Percentiles rank a stretch among this genome's conserved stretches.
phyloP scores from a whole-genome alignment of 1,140 invertebrate genomes.

The Latrodectus geometricus region DNA sequence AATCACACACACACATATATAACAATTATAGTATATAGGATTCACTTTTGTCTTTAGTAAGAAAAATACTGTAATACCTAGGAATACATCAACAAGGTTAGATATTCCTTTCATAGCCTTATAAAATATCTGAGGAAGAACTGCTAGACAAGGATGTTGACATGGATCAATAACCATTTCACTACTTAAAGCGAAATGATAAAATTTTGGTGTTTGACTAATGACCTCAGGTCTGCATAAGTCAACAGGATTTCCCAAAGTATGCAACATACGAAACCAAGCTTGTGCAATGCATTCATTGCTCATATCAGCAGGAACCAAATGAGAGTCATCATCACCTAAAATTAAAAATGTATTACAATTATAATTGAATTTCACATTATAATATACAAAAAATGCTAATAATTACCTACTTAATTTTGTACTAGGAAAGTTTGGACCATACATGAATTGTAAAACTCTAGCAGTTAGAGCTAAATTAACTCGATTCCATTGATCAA shows the following conservation, averaged over 20 bases:
- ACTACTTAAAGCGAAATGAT: slow-evolving; percentile 72
- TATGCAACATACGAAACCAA: slow-evolving; percentile 94
- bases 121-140: slow-evolving; percentile 89
- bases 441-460: slow-evolving; percentile 88
- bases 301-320: slow-evolving; percentile 85
- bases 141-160: slow-evolving; percentile 90
- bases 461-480: slow-evolving; percentile 88
- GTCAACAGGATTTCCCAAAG: slow-evolving; percentile 93
- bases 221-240: slow-evolving; percentile 87
- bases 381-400: background rate
- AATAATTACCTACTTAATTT: slow-evolving; percentile 78
- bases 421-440: slow-evolving; percentile 85
- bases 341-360: slow-evolving; percentile 63
- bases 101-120: slow-evolving; percentile 94
- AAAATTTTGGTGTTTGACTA: slow-evolving; percentile 86
- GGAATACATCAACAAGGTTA: slow-evolving; percentile 92
- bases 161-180: slow-evolving; percentile 80
- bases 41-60: too few species aligned
- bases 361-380: slow-evolving; percentile 15
- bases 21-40: too few species aligned
- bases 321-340: slow-evolving; percentile 86
- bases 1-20: too few species aligned
- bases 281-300: slow-evolving; percentile 91
- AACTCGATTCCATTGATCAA: slow-evolving; percentile 95
- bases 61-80: slow-evolving; percentile 78